Base-by-base conservation (phyloP, 2,888 invertebrate species). In the Noctua pronuba region DNA sequence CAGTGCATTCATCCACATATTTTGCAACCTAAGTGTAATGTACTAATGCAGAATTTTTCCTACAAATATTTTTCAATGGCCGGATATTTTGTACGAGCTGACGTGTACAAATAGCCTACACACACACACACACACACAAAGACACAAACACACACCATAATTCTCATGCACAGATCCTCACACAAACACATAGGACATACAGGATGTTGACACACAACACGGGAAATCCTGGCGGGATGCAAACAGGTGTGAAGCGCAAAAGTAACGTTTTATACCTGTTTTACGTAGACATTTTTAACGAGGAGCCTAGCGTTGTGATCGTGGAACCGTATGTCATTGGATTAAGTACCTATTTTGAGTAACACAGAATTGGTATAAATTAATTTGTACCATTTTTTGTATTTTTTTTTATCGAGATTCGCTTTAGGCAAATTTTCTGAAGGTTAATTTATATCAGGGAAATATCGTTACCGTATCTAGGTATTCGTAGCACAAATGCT, bases 221-320 rank as follows among this genome's bases (percentile, higher is more conserved):
- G 65, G 75, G 6, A 69, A 82, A 80, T 80, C 80, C 75, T 55
- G 68, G 44, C 28, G 80, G 60, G 64, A 75, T 44, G 28, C 72
- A 75, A 84, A 75, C 84, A 84, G 80, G 82, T 84, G 80, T 66
- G 64, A 38, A 72, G 62, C 49, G 44, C 10, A 65, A 79, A 79
- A 65, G 35, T 13, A 55, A 84, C 46, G 55, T 55, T 79, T 75
- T 65, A 65, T 69, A 65, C 55, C 65, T 65, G 60, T 65, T 79
- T 73, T 55, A 28, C 60, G 31, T 35, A 24, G 13, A 70, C 7
- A 35, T 60, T 60, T 65, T 65, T 24, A 70, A 44, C 38, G 28
- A 38, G n/a, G 0, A 46, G 13, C 58, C 28, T 35, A 11, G 31
- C 58, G 7, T 24, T 41, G 35, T 44, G 64, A 44, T 68, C 24